Conservation (phyloP, 2,113 vertebrate genomes). For the Fulmarus glacialis region DNA sequence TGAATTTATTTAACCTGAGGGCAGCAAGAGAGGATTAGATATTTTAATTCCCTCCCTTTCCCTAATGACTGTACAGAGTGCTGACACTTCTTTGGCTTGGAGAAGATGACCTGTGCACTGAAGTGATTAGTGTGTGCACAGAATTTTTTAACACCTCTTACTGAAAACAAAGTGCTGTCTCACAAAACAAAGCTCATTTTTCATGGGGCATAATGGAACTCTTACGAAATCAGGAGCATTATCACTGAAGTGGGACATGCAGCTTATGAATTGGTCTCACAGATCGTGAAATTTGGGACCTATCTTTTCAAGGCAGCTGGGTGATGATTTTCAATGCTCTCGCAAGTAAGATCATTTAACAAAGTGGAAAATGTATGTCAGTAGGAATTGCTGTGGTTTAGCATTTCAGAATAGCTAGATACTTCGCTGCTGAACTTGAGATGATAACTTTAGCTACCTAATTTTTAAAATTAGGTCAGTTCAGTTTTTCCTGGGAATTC, state of each 20-base stretch:
- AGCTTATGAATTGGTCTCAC: background rate
- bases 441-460: background rate
- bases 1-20: slow-evolving; percentile 2
- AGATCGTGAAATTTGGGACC: background rate
- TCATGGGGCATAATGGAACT: background rate
- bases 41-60: slow-evolving; percentile 26
- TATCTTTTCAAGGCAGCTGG: background rate
- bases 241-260: background rate
- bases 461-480: background rate
- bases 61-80: background rate
- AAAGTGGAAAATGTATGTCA: accelerated
- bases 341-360: background rate
- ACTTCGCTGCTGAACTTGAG: background rate
- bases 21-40: slow-evolving; percentile 22
- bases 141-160: background rate
- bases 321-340: background rate
- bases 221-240: background rate
- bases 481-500: background rate
- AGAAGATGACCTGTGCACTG: background rate
- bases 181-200: background rate
- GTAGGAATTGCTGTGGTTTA: background rate
- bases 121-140: background rate
- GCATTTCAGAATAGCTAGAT: background rate
- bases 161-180: background rate
- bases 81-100: slow-evolving; percentile 5